A percentile compares a stretch with the other conserved stretches of the same genome.
Evolutionary conservation across 2,113 vertebrate species (phyloP).

Genomic region (Chlamydotis undulata): DNA sequence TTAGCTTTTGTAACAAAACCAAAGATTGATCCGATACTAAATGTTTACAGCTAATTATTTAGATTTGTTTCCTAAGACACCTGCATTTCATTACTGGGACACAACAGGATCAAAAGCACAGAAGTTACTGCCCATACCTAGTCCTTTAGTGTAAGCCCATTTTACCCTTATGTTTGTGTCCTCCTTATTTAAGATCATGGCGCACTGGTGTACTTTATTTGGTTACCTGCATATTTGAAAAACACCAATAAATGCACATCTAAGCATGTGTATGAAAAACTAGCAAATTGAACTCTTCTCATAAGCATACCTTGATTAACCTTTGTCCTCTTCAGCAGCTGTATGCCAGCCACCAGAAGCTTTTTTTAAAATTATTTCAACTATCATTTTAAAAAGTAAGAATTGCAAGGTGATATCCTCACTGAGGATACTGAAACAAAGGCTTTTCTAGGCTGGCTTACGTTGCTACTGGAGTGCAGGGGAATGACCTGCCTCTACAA

Average conservation of each 20-base stretch:
- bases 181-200: rapidly evolving
- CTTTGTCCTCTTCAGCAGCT: background rate
- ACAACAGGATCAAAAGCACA: background rate
- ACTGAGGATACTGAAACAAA: background rate
- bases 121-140: background rate
- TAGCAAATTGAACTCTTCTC: background rate
- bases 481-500: background rate
- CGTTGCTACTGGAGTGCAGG: background rate
- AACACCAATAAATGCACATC: background rate
- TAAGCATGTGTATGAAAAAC: background rate
- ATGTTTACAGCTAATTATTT: background rate
- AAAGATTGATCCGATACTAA: background rate
- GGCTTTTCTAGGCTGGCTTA: background rate
- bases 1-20: background rate
- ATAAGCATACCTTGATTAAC: background rate
- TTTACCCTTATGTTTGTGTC: background rate
- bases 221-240: background rate
- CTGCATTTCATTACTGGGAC: background rate
- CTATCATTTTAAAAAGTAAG: background rate
- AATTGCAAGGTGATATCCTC: background rate
- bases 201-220: background rate
- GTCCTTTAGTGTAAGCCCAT: background rate
- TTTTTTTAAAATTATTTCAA: background rate
- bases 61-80: background rate
- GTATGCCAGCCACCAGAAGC: background rate